Evolutionary conservation across 1,140 invertebrate genomes (phyloP).

Genomic region (Aphelinus certus): DNA sequence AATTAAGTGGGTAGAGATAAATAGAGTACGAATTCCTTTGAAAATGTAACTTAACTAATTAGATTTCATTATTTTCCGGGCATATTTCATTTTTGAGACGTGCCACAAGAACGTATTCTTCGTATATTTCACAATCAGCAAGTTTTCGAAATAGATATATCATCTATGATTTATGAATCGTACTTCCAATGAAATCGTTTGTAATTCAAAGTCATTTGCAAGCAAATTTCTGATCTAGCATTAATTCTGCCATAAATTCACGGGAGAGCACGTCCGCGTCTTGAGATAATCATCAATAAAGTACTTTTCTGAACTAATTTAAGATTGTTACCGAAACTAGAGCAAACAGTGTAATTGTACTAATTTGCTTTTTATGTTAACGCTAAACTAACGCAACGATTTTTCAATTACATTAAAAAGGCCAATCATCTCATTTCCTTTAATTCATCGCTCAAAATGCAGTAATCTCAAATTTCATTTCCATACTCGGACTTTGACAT

Average conservation of each 20-base stretch:
- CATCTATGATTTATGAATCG: no score
- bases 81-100: neutral
- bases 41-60: neutral
- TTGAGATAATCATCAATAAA: constrained; percentile 29
- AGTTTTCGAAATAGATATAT: no score
- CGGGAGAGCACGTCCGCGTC: neutral
- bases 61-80: neutral
- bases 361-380: constrained; percentile 27
- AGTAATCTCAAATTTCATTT: no score
- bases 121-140: no score
- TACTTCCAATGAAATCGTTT: no score
- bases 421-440: constrained; percentile 16
- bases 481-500: no score
- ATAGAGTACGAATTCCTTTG: neutral
- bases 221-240: neutral
- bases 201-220: no score
- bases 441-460: neutral
- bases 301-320: constrained; percentile 26
- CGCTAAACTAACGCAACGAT: constrained; percentile 20
- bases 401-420: constrained; percentile 12
- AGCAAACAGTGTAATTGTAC: constrained; percentile 28
- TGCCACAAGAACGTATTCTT: no score
- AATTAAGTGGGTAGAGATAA: constrained; percentile 12
- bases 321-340: constrained; percentile 17
- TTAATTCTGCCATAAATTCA: constrained; percentile 7